Evolutionary conservation across 2,888 invertebrate species (phyloP), one percentile per base, ranked within the genome.

Genomic region (Agrotis clavis): DNA sequence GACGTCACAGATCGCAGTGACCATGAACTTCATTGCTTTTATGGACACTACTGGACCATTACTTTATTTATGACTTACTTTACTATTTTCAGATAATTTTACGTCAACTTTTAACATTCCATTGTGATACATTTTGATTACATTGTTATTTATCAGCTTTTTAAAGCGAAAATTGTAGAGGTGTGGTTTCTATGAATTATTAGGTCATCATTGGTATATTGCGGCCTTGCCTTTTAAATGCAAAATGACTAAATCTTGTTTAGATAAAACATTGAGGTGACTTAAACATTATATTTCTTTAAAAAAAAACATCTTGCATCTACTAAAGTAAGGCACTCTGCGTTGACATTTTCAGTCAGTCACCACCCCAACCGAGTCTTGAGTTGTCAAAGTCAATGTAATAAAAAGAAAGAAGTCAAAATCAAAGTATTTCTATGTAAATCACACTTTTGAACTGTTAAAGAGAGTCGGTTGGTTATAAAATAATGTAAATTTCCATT

Each of bases 1-100:
- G 81, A 80, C 79, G 79, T 80, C 79, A 80, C 11, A 4, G 14
- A 1, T 19, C 4, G 30, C n/a, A 48, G 3, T 77, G 68, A 65
- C 81, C 81, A 81, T 69, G 66, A 77, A 73, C 60, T 60, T 11
- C 5, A 45, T 9, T 21, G 18, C 4, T 65, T 61, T 64, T 41
- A 14, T n/a, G 56, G 30, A 35, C 30, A 56, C 9, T 11, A 73
- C 51, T 67, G 18, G 21, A 74, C 69, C 4, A 77, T 66, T 65
- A 47, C 53, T 51, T 13, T 60, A 9, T 81, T 80, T 50, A 65
- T 62, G 50, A 35, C 60, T 66, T 50, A 60, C 48, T 64, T 69
- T 54, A 61, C 51, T 51, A 53, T 50, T 47, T 64, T 47, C 9
- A 41, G 5, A 21, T 60, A 54, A 54, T 50, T 62, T 67, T 11